These are phyloP conservation scores for Drosophila saltans DNA, from an alignment of 1,140 invertebrate genomes.

Conservation along the genomic window DNA sequence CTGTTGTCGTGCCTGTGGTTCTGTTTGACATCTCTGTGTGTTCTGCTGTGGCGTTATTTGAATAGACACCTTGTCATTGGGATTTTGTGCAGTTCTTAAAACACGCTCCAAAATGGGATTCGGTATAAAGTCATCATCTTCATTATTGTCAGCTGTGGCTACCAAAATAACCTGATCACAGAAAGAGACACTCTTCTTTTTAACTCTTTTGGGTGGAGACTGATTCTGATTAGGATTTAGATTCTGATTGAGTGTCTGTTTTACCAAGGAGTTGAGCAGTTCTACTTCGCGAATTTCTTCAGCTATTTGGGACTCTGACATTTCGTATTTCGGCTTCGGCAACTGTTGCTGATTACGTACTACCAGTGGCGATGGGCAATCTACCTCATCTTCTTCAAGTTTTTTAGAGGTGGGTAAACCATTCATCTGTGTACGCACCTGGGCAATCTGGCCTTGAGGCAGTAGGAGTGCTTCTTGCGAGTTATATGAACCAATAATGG, in stretches of 20 bases:
- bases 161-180: conserved; percentile 96
- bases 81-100: conserved; percentile 87
- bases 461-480: conserved; percentile 74
- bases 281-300: conserved; percentile 85
- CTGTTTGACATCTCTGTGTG: conserved; percentile 84
- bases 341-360: conserved; percentile 42
- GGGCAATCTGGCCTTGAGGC: conserved; percentile 2
- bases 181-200: conserved; percentile 97
- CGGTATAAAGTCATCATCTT: conserved; percentile 94
- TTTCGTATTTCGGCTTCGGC: conserved; percentile 77
- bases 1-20: conserved; percentile 70
- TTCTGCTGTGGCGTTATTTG: conserved; percentile 85
- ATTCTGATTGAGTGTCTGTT: conserved; percentile 82
- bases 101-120: conserved; percentile 95
- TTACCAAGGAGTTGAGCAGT: conserved; percentile 84
- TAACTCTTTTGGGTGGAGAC: conserved; percentile 85
- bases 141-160: conserved; percentile 95
- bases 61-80: conserved; percentile 84
- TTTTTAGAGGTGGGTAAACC: conserved; percentile 63
- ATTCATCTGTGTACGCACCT: conserved; percentile 79
- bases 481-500: conserved; percentile 72
- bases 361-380: conserved; percentile 63
- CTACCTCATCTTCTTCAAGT: conserved; percentile 74
- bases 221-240: conserved; percentile 17
- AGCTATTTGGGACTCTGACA: conserved; percentile 83